These are phyloP conservation scores for Vesta saturnalis DNA, from an alignment of 2,888 invertebrate species.

Conservation along the genomic window DNA sequence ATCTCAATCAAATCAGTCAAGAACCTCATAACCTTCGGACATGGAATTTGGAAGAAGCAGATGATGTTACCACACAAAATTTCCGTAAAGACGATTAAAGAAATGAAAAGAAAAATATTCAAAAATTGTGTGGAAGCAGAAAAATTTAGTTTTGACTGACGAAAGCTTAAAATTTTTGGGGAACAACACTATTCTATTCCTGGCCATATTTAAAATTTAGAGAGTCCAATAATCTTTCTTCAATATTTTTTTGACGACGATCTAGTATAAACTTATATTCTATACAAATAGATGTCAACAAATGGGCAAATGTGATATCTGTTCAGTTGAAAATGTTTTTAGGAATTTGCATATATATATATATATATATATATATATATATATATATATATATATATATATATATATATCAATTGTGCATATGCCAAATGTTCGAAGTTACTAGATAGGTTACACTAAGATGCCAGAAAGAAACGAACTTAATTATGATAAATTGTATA, in stretches of 20 bases:
- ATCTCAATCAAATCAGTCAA: too few species aligned
- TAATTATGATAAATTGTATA: conserved; percentile 30
- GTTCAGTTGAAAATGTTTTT: conserved; percentile 21
- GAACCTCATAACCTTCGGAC: too few species aligned
- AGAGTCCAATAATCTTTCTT: not conserved
- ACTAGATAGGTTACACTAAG: conserved; percentile 36
- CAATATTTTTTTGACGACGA: not conserved
- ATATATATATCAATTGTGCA: conserved; percentile 29
- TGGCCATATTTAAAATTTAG: not conserved
- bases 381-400: too few species aligned
- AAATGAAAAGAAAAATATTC: not conserved
- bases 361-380: conserved; percentile 36
- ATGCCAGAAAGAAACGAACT: not conserved
- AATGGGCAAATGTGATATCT: not conserved
- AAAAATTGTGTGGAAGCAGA: not conserved
- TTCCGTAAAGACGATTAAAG: not conserved
- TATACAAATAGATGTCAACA: not conserved
- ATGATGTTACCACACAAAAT: not conserved
- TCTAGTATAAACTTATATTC: not conserved
- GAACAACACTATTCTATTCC: not conserved
- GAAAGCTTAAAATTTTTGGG: not conserved
- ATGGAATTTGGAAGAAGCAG: too few species aligned
- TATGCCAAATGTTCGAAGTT: conserved; percentile 26
- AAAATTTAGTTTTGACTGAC: not conserved
- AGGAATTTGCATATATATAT: conserved; percentile 36